These are phyloP conservation scores for Pachycephala philippinensis DNA, from an alignment of 2,113 vertebrate genomes.

Conservation along the genomic window DNA sequence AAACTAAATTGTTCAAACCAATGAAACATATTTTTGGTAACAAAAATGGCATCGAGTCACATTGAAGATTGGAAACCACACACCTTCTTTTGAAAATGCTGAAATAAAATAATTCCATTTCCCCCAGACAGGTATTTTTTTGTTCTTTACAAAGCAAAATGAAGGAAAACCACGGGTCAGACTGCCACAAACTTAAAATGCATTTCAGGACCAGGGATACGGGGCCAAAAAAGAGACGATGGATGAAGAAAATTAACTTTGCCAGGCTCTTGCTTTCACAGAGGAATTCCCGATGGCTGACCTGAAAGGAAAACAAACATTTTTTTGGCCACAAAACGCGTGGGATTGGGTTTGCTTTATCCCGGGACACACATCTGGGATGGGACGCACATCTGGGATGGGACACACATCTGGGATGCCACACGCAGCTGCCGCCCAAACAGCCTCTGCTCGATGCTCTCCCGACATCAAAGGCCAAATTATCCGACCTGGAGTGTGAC, in stretches of 20 bases:
- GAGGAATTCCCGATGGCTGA: neutral
- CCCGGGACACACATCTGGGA: neutral
- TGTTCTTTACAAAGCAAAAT: neutral
- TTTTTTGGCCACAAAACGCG: neutral
- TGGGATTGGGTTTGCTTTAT: neutral
- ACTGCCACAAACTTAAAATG: neutral
- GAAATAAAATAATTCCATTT: neutral
- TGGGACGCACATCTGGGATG: too few relatives aligned
- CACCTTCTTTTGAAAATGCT: neutral
- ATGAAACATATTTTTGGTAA: neutral
- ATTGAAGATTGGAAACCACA: neutral
- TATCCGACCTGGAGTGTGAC: neutral
- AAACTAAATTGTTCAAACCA: neutral
- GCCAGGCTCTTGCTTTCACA: neutral
- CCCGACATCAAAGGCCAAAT: conserved; percentile 43
- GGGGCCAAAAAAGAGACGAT: neutral
- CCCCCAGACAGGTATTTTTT: too few relatives aligned
- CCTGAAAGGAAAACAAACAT: neutral
- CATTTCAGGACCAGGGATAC: neutral
- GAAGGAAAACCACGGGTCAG: neutral
- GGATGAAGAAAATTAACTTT: neutral
- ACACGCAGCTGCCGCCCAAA: neutral
- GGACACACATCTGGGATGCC: neutral
- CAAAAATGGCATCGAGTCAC: rapidly evolving
- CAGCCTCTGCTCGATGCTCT: neutral